Percentiles rank a stretch among this genome's conserved stretches.
Evolutionary conservation across 1,140 invertebrate genomes (phyloP).

Genomic region (Drosophila obscura): DNA sequence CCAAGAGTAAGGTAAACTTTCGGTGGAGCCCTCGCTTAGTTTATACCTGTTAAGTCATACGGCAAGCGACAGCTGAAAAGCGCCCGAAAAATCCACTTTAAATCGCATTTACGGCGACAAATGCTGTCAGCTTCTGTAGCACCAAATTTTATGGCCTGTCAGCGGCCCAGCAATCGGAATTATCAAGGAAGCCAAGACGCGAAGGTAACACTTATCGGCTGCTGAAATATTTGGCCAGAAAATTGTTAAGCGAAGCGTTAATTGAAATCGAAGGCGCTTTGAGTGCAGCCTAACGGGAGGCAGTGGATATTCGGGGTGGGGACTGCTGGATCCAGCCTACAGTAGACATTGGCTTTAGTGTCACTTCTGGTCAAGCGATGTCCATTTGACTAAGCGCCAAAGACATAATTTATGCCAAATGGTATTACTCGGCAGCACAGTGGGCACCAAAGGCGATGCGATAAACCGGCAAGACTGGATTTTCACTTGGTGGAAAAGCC

Average conservation of each 20-base stretch:
- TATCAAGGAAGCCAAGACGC: slow-evolving; percentile 17
- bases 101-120: slow-evolving; percentile 52
- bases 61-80: slow-evolving; percentile 31
- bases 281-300: slow-evolving; percentile 41
- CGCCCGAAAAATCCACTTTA: slow-evolving; percentile 52
- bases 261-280: slow-evolving; percentile 60
- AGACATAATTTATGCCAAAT: slow-evolving; percentile 54
- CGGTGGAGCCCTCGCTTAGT: slow-evolving; percentile 14
- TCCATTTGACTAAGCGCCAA: slow-evolving; percentile 41
- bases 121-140: slow-evolving; percentile 49
- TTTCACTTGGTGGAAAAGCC: background rate
- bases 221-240: slow-evolving; percentile 14
- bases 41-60: slow-evolving; percentile 22
- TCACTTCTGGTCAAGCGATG: slow-evolving; percentile 43
- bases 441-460: slow-evolving; percentile 6
- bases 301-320: slow-evolving; percentile 5
- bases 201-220: slow-evolving; percentile 28
- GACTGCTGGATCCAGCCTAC: slow-evolving; percentile 32
- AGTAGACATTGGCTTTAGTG: slow-evolving; percentile 45
- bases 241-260: slow-evolving; percentile 18
- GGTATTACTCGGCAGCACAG: slow-evolving; percentile 42
- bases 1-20: background rate
- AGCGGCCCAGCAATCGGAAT: slow-evolving; percentile 34
- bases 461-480: slow-evolving; percentile 43
- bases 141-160: slow-evolving; percentile 51